Percentiles rank a stretch among this genome's conserved stretches.
Conservation (phyloP, 2,113 vertebrate species). For the Tachycineta bicolor region DNA sequence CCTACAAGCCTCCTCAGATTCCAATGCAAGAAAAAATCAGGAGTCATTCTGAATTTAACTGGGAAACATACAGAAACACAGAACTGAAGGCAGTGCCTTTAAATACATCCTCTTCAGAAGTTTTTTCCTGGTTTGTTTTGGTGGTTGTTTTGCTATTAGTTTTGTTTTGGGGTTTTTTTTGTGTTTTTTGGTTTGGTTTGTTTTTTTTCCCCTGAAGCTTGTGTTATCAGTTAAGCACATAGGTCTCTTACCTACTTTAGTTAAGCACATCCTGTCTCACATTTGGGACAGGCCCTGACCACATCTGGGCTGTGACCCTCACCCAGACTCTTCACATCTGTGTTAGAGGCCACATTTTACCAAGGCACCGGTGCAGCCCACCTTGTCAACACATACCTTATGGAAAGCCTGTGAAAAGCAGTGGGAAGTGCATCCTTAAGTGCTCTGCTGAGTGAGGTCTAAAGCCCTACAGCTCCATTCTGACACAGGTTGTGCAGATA, state of each 20-base stretch:
- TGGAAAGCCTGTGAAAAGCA: not conserved
- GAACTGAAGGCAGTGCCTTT: not conserved
- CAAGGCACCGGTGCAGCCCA: not conserved
- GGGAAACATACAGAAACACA: not conserved
- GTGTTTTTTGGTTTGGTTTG: not conserved
- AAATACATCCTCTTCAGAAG: not conserved
- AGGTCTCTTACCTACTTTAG: not conserved
- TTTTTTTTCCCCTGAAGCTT: not conserved
- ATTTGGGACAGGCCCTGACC: not conserved
- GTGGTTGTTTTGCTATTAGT: not conserved
- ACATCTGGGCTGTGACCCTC: not conserved
- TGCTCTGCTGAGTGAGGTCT: not conserved
- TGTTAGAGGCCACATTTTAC: not conserved
- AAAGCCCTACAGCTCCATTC: not conserved
- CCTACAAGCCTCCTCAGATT: not conserved
- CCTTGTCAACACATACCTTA: not conserved
- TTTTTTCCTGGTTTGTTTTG: not conserved
- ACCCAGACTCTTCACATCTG: not conserved
- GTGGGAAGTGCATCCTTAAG: not conserved
- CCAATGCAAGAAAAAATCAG: not conserved
- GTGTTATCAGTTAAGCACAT: not conserved
- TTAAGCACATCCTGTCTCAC: not conserved
- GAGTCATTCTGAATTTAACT: not conserved
- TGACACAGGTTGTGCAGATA: fast-evolving
- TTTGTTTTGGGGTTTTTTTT: not conserved